Base-by-base conservation (phyloP, 2,797 vertebrate genomes). In the Lindbergichthys nudifrons region DNA sequence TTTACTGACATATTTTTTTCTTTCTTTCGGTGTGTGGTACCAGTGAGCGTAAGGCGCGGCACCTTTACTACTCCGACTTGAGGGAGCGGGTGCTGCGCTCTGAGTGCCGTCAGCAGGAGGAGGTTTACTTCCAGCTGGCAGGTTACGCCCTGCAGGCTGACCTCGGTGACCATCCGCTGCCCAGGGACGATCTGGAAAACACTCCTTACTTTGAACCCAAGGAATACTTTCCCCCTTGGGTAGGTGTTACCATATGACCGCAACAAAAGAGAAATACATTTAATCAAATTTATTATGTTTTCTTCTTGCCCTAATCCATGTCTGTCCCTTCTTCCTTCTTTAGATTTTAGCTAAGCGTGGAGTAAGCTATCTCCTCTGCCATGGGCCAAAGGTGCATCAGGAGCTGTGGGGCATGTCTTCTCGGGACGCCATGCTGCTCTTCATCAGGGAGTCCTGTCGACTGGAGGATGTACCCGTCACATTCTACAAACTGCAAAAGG, bases 391-490 rank as follows among this genome's bases (percentile, higher is more conserved):
- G 82, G 93, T 98, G 77, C 97, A 98, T 84, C 91, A 89, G n/a
- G 96, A 98, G 57, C 93, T 95, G 84, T 93, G 95, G 89, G 97
- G 96, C 32, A 91, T 96, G 93, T 93, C 93, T 0, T 47, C 92
- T 10, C 95, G 92, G 60, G 96, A 98, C 52, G 97, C 96, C 0
- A 65, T 91, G 63, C 89, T 98, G 63, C 92, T 88, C 83, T 98
- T 97, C 89, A 96, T 98, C 92, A 95, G 94, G 82, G 96, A 97
- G 79, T 93, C 97, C 1, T 97, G 96, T 86, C 90, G 90, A 48
- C 93, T 98, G 63, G 97, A 98, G 84, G 97, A 98, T n/a, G 96
- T 98, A 11, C 96, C 97, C 0, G 94, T 98, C 83, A 97, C 95
- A 19, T 97, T 95, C 94, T 98, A 98, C 94, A 94, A 94, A 82